Base-by-base conservation (phyloP, 2,888 invertebrate genomes). In the Caenorhabditis auriculariae region DNA sequence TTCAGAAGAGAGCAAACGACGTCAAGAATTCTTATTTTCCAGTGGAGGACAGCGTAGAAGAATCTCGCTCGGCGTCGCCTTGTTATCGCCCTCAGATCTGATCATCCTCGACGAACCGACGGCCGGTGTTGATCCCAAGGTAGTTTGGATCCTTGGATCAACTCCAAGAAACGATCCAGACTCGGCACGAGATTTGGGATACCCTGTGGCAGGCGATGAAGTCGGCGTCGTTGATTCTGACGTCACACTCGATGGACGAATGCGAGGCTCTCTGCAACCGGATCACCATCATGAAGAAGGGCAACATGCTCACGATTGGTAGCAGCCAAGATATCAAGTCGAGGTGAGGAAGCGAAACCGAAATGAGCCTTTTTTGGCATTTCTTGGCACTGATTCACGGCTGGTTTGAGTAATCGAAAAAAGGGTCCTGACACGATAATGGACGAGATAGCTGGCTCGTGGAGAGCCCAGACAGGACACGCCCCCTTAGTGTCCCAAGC, bases 11-110 rank as follows among this genome's bases (percentile, higher is more conserved):
- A 24, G 2, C 15, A 26, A 12, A 17, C 17, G 17, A 1, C 9
- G 15, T 47, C 17, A 41, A 41, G 17, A 17, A 15, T 9, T 15
- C 19, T 12, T 21, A 15, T 19, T 44, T 38, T 58, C 43, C 44
- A 62, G 66, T 82, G 91, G 91, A 49, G 91, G 91, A 54, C 91
- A 90, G 83, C 88, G 87, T 80, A 83, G 91, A 58, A 91, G 90
- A 82, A 85, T 91, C 42, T 89, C 89, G 67, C 87, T 89, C 15
- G 90, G 90, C 38, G 85, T 90, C 67, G 89, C 90, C 2, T 86
- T 91, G 58, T 86, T 89, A 82, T 88, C 88, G 24, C 85, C 88
- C 61, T 87, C 88, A 19, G 84, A 86, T 28, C 85, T 89, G 2
- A 87, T 90, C 59, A 85, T 90, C 61, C 83, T 90, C 82, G 69